Evolutionary conservation across 2,888 invertebrate genomes (phyloP).

Genomic region (Pantelozetes paolii): DNA sequence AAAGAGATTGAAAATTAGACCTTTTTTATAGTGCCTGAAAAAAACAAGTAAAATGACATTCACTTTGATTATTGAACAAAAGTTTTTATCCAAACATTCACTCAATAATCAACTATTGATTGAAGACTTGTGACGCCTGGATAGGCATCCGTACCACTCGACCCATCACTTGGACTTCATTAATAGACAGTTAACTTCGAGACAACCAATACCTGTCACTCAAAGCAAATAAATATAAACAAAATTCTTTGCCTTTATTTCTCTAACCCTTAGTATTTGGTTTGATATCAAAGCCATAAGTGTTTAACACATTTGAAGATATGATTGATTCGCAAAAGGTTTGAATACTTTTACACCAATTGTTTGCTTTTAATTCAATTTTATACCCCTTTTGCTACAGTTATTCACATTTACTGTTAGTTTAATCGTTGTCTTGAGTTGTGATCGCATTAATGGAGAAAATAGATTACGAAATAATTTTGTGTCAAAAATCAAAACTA

Average conservation of each 20-base stretch:
- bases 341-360: background rate
- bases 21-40: background rate
- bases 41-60: slow-evolving; percentile 22
- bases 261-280: background rate
- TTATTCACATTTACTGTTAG: background rate
- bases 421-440: slow-evolving; percentile 11
- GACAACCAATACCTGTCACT: slow-evolving; percentile 7
- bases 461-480: background rate
- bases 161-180: slow-evolving; percentile 15
- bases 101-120: background rate
- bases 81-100: background rate
- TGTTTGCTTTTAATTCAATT: background rate
- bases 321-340: slow-evolving; percentile 24
- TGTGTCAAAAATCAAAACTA: background rate
- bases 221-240: background rate
- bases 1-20: background rate
- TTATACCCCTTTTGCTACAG: background rate
- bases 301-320: background rate
- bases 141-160: slow-evolving; percentile 16
- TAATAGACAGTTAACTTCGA: background rate
- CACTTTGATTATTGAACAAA: background rate
- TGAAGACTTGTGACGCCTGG: background rate
- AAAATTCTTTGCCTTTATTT: background rate
- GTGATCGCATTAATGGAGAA: background rate
- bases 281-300: background rate